phyloP scores from a whole-genome alignment of 2,113 vertebrate species.

The Orthonyx spaldingii region DNA sequence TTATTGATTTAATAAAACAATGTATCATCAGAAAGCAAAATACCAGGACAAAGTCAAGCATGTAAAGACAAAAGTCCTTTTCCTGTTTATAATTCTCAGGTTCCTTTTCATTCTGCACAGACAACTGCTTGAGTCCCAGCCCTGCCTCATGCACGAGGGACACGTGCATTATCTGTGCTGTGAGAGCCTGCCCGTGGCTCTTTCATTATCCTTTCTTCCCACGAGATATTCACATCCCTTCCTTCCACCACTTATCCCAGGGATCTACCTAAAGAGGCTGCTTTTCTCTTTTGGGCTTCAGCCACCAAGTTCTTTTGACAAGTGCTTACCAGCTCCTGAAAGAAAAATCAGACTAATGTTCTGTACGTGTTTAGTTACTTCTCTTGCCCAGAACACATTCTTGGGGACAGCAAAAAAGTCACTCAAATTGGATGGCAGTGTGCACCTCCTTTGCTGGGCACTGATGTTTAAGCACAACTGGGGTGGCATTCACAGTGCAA shows the following conservation, averaged over 20 bases:
- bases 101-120: neutral
- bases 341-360: neutral
- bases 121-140: neutral
- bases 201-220: neutral
- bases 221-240: neutral
- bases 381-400: neutral
- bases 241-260: neutral
- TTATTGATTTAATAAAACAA: neutral
- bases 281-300: neutral
- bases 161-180: rapidly evolving
- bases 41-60: neutral
- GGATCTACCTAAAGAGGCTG: neutral
- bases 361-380: neutral
- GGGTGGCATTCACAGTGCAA: neutral
- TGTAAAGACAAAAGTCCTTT: rapidly evolving
- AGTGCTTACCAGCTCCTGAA: neutral
- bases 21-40: neutral
- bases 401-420: neutral
- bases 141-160: neutral
- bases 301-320: neutral
- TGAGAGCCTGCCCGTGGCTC: neutral
- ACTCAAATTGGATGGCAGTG: rapidly evolving
- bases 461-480: neutral
- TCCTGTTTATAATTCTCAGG: neutral
- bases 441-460: neutral